Evolutionary conservation across 2,113 vertebrate genomes (phyloP).

Genomic region (Brachyhypopomus occidentalis): DNA sequence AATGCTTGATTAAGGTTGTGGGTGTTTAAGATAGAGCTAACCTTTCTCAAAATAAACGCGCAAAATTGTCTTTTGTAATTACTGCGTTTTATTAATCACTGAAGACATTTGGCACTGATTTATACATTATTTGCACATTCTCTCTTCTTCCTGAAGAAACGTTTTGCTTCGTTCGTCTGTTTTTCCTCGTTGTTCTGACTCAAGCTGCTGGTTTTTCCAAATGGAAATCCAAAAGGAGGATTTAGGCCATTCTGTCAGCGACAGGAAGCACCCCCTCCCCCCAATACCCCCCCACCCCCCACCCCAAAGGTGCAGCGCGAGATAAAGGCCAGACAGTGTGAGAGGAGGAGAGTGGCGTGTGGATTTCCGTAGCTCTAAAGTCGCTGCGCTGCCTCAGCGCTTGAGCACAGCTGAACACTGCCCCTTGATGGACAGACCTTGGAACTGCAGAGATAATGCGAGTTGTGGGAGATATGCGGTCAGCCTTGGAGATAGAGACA

Average conservation of each 20-base stretch:
- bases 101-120: not conserved
- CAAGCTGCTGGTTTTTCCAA: constrained; percentile 4
- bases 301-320: constrained; percentile 75
- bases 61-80: not conserved
- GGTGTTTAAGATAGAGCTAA: constrained; percentile 8
- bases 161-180: not conserved
- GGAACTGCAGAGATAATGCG: constrained; percentile 65
- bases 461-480: too few relatives aligned
- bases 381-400: constrained; percentile 52
- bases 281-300: constrained; percentile 55
- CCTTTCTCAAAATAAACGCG: not conserved
- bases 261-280: constrained; percentile 59
- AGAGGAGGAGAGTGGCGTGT: constrained; percentile 24
- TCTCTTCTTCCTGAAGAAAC: too few relatives aligned
- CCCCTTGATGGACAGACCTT: constrained; percentile 70
- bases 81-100: not conserved
- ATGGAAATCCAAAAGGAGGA: constrained; percentile 46
- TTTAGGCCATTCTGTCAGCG: constrained; percentile 46
- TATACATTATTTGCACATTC: too few relatives aligned
- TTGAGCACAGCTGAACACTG: constrained; percentile 71
- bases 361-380: constrained; percentile 66
- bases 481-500: not conserved
- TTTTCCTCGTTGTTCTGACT: constrained; percentile 16
- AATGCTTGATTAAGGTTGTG: not conserved
- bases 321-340: constrained; percentile 73